Conservation (phyloP, 2,797 vertebrate species). For the Pagetopsis macropterus region DNA sequence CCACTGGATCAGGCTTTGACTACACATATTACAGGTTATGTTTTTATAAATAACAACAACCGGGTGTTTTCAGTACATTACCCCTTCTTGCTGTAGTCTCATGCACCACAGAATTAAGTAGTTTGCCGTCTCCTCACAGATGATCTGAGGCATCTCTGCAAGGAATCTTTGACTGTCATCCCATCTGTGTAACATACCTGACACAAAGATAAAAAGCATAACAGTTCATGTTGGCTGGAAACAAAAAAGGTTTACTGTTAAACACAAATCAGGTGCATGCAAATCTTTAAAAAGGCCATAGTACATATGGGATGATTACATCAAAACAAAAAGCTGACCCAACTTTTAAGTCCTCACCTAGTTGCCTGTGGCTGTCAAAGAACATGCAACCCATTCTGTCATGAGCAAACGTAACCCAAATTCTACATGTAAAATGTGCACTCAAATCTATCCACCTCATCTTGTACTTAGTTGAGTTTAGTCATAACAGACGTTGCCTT, state of each 20-base stretch:
- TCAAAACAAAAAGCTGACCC: neutral
- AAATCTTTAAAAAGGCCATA: no score
- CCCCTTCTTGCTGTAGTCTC: constrained; percentile 93
- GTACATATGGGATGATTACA: no score
- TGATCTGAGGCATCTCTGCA: constrained; percentile 92
- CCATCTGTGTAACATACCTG: constrained; percentile 97
- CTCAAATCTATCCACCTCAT: no score
- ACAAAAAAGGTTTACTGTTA: neutral
- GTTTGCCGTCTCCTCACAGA: constrained; percentile 94
- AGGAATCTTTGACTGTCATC: constrained; percentile 97
- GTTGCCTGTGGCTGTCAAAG: no score
- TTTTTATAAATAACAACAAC: neutral
- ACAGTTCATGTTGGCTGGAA: neutral
- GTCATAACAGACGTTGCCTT: no score
- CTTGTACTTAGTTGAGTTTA: no score
- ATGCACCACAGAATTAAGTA: constrained; percentile 97
- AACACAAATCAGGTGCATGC: neutral
- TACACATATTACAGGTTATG: neutral
- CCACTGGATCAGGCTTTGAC: neutral
- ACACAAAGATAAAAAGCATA: neutral
- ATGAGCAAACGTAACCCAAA: no score
- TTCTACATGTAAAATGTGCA: no score
- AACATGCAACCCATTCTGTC: no score
- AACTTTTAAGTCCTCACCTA: no score
- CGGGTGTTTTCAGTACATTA: constrained; percentile 58